Percentiles rank a stretch among this genome's conserved stretches.
Evolutionary conservation across 2,797 vertebrate species (phyloP).

Genomic region (Phataginus tricuspis): DNA sequence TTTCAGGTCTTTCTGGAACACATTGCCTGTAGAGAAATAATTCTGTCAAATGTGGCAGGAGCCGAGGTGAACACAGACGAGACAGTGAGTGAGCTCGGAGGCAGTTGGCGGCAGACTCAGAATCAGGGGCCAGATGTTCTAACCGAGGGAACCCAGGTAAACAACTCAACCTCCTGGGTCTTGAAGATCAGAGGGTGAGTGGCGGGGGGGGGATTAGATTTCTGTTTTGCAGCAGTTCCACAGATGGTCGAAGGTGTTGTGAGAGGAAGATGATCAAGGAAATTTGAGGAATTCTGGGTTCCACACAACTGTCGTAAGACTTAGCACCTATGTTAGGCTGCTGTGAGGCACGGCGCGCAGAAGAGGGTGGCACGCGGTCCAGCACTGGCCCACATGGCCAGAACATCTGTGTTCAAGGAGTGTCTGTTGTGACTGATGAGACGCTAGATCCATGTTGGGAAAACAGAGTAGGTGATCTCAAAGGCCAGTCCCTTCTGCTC

Average conservation of each 20-base stretch:
- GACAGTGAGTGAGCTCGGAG: not conserved
- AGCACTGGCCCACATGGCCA: too few species aligned
- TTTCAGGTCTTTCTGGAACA: not conserved
- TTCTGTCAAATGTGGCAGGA: accelerated
- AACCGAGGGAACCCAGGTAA: not conserved
- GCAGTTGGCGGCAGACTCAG: not conserved
- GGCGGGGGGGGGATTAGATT: accelerated
- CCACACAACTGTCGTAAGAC: not conserved
- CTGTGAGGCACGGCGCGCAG: not conserved
- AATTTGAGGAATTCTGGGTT: not conserved
- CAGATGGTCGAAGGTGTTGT: not conserved
- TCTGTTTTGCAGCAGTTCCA: not conserved
- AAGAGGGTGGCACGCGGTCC: accelerated
- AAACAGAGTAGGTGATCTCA: not conserved
- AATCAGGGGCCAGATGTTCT: accelerated
- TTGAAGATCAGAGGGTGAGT: not conserved
- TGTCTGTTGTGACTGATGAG: too few species aligned
- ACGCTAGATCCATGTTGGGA: accelerated
- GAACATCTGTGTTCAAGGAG: too few species aligned
- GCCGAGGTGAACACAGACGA: accelerated
- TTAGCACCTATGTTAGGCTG: not conserved
- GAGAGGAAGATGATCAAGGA: accelerated
- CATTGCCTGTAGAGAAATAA: accelerated
- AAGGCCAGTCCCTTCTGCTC: not conserved
- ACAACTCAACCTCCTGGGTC: not conserved